Conservation (phyloP, 2,113 vertebrate genomes). For the Cyanoramphus novaezelandiae region DNA sequence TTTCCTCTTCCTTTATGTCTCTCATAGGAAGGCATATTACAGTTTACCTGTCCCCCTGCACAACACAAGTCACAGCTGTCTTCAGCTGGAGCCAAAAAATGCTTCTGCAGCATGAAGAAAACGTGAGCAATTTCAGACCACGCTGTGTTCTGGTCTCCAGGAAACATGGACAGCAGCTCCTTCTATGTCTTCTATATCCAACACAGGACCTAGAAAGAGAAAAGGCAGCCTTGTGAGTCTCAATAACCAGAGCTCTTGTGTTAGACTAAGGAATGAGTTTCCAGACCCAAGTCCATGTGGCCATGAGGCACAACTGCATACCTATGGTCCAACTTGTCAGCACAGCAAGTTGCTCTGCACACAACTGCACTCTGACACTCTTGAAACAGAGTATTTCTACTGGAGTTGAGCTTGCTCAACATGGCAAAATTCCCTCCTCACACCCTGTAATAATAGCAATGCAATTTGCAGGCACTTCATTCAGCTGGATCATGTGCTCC, state of each 20-base stretch:
- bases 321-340: fast-evolving
- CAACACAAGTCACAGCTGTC: neutral
- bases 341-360: neutral
- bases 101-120: neutral
- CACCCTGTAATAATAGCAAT: neutral
- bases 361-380: neutral
- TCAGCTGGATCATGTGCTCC: neutral
- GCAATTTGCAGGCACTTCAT: neutral
- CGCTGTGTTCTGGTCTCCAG: neutral
- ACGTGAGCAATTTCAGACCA: neutral
- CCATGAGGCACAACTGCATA: neutral
- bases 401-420: neutral
- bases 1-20: neutral
- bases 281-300: neutral
- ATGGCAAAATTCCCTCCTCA: neutral
- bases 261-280: neutral
- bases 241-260: neutral
- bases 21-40: neutral
- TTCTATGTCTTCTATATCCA: neutral
- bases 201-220: neutral
- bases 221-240: neutral
- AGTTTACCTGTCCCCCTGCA: neutral
- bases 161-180: neutral
- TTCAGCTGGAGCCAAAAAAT: neutral
- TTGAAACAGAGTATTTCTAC: neutral